Evolutionary conservation across 2,113 vertebrate species (phyloP), one percentile per base, ranked within the genome.

Genomic region (Ochotona princeps): DNA sequence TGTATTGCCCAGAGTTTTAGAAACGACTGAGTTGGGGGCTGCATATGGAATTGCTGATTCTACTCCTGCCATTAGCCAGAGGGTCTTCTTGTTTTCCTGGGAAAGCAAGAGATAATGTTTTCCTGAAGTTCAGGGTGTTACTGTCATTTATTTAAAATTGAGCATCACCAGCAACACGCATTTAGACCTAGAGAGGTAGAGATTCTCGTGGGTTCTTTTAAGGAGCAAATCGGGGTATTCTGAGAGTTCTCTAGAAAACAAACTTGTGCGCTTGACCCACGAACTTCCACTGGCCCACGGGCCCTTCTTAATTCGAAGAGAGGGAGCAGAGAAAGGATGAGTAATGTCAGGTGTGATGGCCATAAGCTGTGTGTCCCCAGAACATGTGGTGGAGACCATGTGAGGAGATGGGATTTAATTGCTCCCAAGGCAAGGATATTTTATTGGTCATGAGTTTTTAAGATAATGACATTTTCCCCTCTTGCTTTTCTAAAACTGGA

Each of bases 1-100:
- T 78, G 65, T 75, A 74, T 72, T 51, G 44, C 69, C 88, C 69
- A 38, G 69, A 65, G 87, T 54, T 74, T 73, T n/a, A 85, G 90
- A 92, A 79, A 90, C 76, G 21, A 85, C 69, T 35, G 67, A 85
- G 69, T 74, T 26, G 20, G 83, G 13, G 18, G 12, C 32, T 79
- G 87, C 84, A 51, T 81, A 21, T n/a, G 15, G 18, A 76, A 90
- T 57, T 32, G 25, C 47, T 65, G 73, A 35, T 67, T 70, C 81
- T 35, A n/a, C 61, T 26, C 4, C 0, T 26, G 54, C 44, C 49
- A 7, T 23, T 54, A 61, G 60, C 91, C 74, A 14, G 35, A 26
- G 89, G 21, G 35, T 32, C 83, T 92, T 49, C 49, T 85, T 23
- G 14, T 70, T 85, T 91, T 72, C 90, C 66, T 72, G 35, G 5